A percentile compares a stretch with the other conserved stretches of the same genome.
These are phyloP conservation scores for Ophioninae sp. DNA, from an alignment of 2,888 invertebrate species.

Conservation along the genomic window DNA sequence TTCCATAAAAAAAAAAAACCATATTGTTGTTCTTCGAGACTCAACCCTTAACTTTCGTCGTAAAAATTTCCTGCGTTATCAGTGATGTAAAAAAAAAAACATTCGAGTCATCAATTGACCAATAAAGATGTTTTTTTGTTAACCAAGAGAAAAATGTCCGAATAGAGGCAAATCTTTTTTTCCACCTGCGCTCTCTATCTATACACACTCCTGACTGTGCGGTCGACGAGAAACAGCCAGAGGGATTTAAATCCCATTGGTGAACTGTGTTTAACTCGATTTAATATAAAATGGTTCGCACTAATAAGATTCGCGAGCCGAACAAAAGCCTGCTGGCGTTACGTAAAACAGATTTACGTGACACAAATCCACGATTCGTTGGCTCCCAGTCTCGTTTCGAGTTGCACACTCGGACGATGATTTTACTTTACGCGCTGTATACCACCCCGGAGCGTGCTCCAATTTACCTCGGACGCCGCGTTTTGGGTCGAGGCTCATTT, in stretches of 20 bases:
- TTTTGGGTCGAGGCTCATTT: conserved; percentile 18
- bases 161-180: not conserved
- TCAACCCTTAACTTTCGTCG: not conserved
- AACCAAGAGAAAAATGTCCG: not conserved
- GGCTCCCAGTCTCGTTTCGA: conserved; percentile 43
- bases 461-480: conserved; percentile 49
- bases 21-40: not conserved
- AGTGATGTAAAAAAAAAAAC: not conserved
- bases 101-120: not conserved
- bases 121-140: not conserved
- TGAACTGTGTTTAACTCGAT: conserved; percentile 75
- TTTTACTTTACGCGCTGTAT: conserved; percentile 11
- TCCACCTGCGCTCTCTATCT: not conserved
- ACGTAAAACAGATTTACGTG: conserved; percentile 77
- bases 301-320: conserved; percentile 75
- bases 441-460: conserved; percentile 34
- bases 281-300: conserved; percentile 72
- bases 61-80: not conserved
- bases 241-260: conserved; percentile 68
- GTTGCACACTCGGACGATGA: conserved; percentile 9
- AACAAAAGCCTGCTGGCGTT: conserved; percentile 73
- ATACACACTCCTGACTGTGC: conserved; percentile 7
- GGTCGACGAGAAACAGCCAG: conserved; percentile 58
- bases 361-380: conserved; percentile 75
- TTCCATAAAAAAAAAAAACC: not conserved